Evolutionary conservation across 1,140 invertebrate genomes (phyloP), one percentile per base, ranked within the genome.

Genomic region (Nilaparvata lugens): DNA sequence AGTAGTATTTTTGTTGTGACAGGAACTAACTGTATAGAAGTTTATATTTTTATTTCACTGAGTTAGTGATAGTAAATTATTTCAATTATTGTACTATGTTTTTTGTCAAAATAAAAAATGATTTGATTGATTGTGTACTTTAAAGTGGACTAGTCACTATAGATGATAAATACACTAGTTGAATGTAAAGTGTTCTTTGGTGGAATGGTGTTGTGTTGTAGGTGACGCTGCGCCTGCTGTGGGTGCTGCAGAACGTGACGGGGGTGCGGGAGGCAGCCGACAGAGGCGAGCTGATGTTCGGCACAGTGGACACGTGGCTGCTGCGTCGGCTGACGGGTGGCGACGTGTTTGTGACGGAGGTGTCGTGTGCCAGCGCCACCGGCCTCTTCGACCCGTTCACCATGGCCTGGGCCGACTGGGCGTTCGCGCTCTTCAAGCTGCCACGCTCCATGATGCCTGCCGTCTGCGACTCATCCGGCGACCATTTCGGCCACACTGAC

Each of bases 281-380:
- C 24, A 75, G 79, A 45, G 80, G 85, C 19, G 78, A 85, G 62
- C 84, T 86, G 1, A 76, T 88, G 66, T 91, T 95, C 71, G 95
- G 94, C n/a, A 91, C 92, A 24, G 76, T 98, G 14, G 95, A 98
- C 69, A 93, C 91, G 2, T 98, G 92, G 91, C 77, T 98, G 31
- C 70, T 98, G 25, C 88, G 94, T 73, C 89, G 86, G 77, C 73
- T 79, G 40, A 72, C 75, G 68, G 81, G 78, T 56, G 79, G 80
- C 1, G 74, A 76, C 67, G 67, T 81, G 18, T 88, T 93, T 72
- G 83, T 91, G 31, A 91, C 88, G 3, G 95, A 98, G 73, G 83
- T 87, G 11, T 93, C 91, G 0, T 91, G 84, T 69, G 92, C 92
- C 0, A 91, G 91, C 51, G 86, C 90, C 0, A 95, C 95, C 0